Base-by-base conservation (phyloP, 2,888 invertebrate species). In the Drosophila kuntzei region DNA sequence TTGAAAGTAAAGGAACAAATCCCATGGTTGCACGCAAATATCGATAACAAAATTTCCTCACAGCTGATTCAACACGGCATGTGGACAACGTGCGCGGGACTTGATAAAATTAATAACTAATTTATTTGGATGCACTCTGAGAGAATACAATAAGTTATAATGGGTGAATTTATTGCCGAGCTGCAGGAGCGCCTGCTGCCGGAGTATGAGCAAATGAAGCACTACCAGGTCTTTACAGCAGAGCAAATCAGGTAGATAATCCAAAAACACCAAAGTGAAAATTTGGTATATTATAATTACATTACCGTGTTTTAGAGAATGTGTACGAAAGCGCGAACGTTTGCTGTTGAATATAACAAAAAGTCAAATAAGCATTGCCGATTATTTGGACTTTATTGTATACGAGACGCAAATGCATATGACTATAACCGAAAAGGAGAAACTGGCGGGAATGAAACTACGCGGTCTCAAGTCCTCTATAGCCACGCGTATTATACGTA, bases 141-240 rank as follows among this genome's bases (percentile, higher is more conserved):
- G 14, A 20, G 2, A 36, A 22, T 12, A 46, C 4, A 25, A 20
- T 46, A 64, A 54, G 1, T 49, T 0, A 61, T 93, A 87, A 97
- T 97, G 97, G 96, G 96, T 12, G 97, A 97, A 93, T 94, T 95
- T 92, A 96, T 97, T 2, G 95, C 96, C 89, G 94, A 95, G 90
- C 94, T 95, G 90, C 94, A 96, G 80, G 97, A 97, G 93, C 94
- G 95, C 73, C 95, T 96, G 94, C 94, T 97, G 84, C 95, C 95
- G 71, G 96, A 96, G 91, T 93, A 97, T 89, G 96, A 97, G 91
- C 95, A 96, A 90, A 95, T 97, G 95, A 94, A 95, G 86, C 93
- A 95, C 80, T 94, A 94, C 34, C 94, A 94, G 85, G 92, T 97
- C 54, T 96, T 96, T 88, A 93, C 94, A 8, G 94, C 94, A 61